Evolutionary conservation across 2,888 invertebrate genomes (phyloP), one percentile per base, ranked within the genome.

Genomic region (Brachypalpus laphriformis): DNA sequence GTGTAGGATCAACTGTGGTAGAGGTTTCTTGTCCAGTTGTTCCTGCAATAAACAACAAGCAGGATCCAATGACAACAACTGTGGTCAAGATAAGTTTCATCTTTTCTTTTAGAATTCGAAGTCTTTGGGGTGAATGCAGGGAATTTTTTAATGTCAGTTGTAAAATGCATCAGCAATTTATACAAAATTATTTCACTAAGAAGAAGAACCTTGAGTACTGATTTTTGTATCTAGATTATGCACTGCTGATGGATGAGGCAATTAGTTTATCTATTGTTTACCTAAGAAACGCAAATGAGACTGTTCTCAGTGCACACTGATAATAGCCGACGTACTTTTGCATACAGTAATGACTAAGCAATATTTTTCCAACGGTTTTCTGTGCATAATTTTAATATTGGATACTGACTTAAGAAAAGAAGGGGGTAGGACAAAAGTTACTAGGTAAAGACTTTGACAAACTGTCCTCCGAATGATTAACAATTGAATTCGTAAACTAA

Each of bases 241-340:
- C 45, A 31, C 45, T 20, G 7, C 31, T 70, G 28, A 78, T 78
- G 77, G 11, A 28, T 22, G 20, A 3, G 14, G 70, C 14, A 78
- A 78, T 78, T 78, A 78, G 63, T 37, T 47, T 59, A 76, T 76
- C 72, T 28, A 1, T 5, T 54, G 9, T 9, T 42, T 25, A 5
- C 40, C 37, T 9, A 3, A 16, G 28, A 72, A 63, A 56, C 16
- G 56, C 72, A 74, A 74, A 74, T 63, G 34, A 25, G 11, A 16
- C n/a, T 74, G 14, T 8, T 61, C 1, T 25, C 1, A 59, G 22
- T 40, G 16, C 25, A 37, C 18, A 40, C 25, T 49, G 49, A 71
- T 59, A 59, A 49, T 7, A n/a, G n/a, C n/a, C n/a, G n/a, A n/a
- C n/a, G n/a, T n/a, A n/a, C n/a, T n/a, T n/a, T n/a, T n/a, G n/a